These are phyloP conservation scores for Acanthurus tractus DNA, from an alignment of 2,797 vertebrate species.

Conservation along the genomic window DNA sequence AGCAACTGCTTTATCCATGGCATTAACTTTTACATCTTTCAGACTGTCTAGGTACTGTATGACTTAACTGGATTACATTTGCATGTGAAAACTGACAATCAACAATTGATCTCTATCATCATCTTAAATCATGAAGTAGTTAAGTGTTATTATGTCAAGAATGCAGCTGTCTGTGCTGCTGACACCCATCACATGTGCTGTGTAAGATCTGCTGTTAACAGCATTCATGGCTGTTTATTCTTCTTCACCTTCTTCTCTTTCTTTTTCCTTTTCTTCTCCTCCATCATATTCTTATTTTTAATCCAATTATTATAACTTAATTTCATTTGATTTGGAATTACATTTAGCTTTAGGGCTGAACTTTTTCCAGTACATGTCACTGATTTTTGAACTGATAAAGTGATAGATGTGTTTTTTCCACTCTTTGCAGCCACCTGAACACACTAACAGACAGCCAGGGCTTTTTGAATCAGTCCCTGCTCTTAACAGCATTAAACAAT, in stretches of 20 bases:
- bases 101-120: conserved; percentile 3
- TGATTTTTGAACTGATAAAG: background rate
- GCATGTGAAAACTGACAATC: conserved; percentile 7
- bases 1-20: background rate
- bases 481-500: background rate
- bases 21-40: conserved; percentile 11
- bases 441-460: background rate
- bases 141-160: background rate
- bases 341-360: background rate
- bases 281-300: no score
- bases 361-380: background rate
- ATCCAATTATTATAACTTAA: background rate
- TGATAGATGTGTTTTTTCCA: background rate
- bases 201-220: background rate
- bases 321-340: background rate
- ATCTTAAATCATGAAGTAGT: background rate
- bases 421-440: background rate
- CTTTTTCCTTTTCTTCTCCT: no score
- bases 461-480: conserved; percentile 1
- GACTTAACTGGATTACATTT: background rate
- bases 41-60: conserved; percentile 3
- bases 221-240: background rate
- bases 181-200: background rate
- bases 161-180: background rate
- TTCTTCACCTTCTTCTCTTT: no score